These are phyloP conservation scores for Ashinkailepas kermadecensis DNA, from an alignment of 2,888 invertebrate genomes.

Conservation along the genomic window DNA sequence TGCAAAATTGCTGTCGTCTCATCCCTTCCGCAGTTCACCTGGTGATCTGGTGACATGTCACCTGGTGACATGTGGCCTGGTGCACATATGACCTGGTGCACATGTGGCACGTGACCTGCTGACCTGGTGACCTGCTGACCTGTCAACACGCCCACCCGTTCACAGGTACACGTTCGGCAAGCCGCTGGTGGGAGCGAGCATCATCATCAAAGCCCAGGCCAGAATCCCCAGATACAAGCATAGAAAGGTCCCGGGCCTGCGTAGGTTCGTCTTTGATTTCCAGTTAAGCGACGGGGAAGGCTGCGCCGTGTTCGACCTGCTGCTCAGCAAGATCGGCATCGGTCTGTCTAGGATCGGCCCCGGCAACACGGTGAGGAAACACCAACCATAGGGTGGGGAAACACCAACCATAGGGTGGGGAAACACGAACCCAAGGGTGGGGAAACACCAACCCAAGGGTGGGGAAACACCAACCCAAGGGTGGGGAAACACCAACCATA, in stretches of 20 bases:
- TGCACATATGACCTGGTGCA: no score
- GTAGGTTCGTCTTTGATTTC: not conserved
- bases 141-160: not conserved
- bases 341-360: not conserved
- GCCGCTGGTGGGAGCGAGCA: not conserved
- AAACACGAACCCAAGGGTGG: no score
- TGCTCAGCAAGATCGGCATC: slow-evolving; percentile 11
- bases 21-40: no score
- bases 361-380: not conserved
- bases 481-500: no score
- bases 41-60: no score
- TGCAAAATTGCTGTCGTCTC: no score
- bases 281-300: not conserved
- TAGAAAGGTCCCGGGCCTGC: not conserved
- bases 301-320: not conserved
- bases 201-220: slow-evolving; percentile 1
- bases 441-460: no score
- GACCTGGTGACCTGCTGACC: no score
- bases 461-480: no score
- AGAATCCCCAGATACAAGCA: not conserved
- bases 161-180: not conserved
- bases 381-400: not conserved
- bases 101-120: no score
- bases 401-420: no score
- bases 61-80: no score